Base-by-base conservation (phyloP, 2,888 invertebrate species). In the Mesorhabditis sp. region DNA sequence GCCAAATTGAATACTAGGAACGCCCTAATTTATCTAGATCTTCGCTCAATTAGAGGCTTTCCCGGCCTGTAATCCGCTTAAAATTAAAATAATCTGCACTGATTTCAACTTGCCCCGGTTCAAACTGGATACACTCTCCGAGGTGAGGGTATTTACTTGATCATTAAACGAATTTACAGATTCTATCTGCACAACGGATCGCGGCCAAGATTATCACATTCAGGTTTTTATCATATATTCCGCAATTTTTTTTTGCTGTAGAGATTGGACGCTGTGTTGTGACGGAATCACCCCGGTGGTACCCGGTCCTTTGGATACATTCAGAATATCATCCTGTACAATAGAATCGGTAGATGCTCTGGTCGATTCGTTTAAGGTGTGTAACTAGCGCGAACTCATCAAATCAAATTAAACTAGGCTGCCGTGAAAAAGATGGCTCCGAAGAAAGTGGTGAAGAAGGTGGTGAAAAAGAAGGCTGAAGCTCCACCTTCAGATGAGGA, bases 321-420 rank as follows among this genome's bases (percentile, higher is more conserved):
- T 75, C 67, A 41, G 78, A 67, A 76, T 78, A 15, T 74, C 74
- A 5, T 70, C 72, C 4, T 78, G 78, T 58, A 75, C 73, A 7
- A 74, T 78, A n/a, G 75, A 78, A 65, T 76, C 76, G 4, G 76
- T 78, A 44, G 78, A 78, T 66, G 74, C 73, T 67, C 67, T 78
- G 1, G 71, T 76, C 4, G 66, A 45, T 66, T 70, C 70, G 67
- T 68, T 76, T 42, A 72, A 76, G 66, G 69, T 69, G 66, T 73
- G 73, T 1, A 71, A 72, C 5, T 66, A 70, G 1, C 72, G 72
- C 66, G 28, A 62, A n/a, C 45, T 3, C 43, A 4, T 44, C 45
- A n/a, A 15, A 4, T 15, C 4, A 44, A 7, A 44, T 10, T 43
- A 45, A 44, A 44, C 15, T 44, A 43, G 58, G 58, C 58, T 50